Percentiles rank a stretch among this genome's conserved stretches.
phyloP scores from a whole-genome alignment of 2,888 invertebrate species.

The Pristionchus arcanus region DNA sequence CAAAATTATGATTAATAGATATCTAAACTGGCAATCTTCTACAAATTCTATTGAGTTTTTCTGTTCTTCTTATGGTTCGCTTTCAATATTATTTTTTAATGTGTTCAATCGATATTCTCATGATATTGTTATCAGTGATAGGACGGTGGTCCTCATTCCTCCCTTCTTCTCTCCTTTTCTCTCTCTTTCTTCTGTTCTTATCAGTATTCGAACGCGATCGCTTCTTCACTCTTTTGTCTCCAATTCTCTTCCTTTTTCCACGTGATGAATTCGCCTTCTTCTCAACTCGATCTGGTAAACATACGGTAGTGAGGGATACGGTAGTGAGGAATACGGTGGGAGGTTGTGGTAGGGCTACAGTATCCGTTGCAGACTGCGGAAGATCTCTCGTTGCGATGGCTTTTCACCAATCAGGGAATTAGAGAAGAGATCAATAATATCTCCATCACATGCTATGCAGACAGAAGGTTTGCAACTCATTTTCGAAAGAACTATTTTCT shows the following conservation, averaged over 20 bases:
- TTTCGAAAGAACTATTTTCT: too few relatives aligned
- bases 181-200: constrained; percentile 28
- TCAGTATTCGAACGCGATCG: neutral
- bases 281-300: neutral
- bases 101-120: constrained; percentile 20
- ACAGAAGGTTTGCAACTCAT: neutral
- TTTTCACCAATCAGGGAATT: neutral
- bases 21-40: too few relatives aligned
- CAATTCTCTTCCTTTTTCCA: neutral
- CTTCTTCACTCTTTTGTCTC: constrained; percentile 12
- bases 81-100: too few relatives aligned
- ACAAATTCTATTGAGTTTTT: neutral
- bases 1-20: neutral
- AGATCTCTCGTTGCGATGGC: neutral
- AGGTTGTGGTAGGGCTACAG: constrained; percentile 10
- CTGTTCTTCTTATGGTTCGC: neutral
- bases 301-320: neutral
- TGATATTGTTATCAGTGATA: neutral
- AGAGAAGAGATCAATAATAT: constrained; percentile 9
- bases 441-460: neutral
- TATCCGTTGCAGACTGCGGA: neutral
- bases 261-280: neutral
- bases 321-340: neutral
- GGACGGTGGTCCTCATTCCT: constrained; percentile 19
- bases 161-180: constrained; percentile 4